Conservation (phyloP, 2,888 invertebrate species). For the Volucella inflata region DNA sequence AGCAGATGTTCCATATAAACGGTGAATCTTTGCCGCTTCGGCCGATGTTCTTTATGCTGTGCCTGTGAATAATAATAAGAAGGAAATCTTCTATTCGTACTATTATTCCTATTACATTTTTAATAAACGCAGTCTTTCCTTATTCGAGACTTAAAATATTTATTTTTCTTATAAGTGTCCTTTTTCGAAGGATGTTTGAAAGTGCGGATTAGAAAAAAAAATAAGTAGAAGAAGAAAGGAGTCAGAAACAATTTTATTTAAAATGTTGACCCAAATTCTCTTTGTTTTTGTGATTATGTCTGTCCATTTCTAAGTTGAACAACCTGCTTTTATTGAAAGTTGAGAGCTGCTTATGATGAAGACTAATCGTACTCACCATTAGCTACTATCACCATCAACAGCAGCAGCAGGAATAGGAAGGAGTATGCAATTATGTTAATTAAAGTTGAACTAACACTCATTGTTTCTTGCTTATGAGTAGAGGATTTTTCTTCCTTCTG, state of each 20-base stretch:
- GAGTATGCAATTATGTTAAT: conserved; percentile 59
- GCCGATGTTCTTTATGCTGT: conserved; percentile 41
- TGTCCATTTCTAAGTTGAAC: conserved; percentile 8
- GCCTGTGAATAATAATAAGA: conserved; percentile 36
- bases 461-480: conserved; percentile 7
- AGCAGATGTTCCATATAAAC: conserved; percentile 66
- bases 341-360: background rate
- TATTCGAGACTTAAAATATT: conserved; percentile 13
- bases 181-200: background rate
- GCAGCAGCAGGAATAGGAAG: background rate
- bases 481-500: conserved; percentile 1
- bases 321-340: conserved; percentile 32
- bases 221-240: too few relatives aligned
- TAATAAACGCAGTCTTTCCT: background rate
- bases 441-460: conserved; percentile 38
- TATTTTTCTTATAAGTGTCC: background rate
- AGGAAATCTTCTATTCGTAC: conserved; percentile 31
- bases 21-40: conserved; percentile 30
- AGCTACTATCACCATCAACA: conserved; percentile 11
- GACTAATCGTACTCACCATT: conserved; percentile 12
- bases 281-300: conserved; percentile 28
- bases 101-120: conserved; percentile 26
- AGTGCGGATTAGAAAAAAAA: background rate
- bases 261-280: conserved; percentile 36
- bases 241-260: background rate